phyloP scores from a whole-genome alignment of 2,113 vertebrate species.

The Pseudonaja textilis region DNA sequence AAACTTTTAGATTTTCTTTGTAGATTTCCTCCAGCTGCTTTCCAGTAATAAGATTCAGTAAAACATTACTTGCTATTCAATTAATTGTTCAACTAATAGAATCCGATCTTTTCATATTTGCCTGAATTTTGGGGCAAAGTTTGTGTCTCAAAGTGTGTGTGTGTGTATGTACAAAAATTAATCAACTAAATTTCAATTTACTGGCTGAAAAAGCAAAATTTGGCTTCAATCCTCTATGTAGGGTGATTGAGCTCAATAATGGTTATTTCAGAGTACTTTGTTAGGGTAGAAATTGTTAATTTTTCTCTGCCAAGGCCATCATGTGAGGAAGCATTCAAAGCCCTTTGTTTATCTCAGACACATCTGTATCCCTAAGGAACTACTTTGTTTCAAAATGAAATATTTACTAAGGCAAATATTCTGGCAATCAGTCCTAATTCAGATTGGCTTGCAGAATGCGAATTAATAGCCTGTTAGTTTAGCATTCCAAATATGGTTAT shows the following conservation, averaged over 20 bases:
- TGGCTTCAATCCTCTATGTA: background rate
- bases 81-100: background rate
- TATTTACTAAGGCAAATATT: background rate
- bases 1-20: background rate
- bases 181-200: background rate
- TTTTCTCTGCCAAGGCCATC: background rate
- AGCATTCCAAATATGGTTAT: background rate
- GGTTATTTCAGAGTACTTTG: background rate
- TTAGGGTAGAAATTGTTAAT: background rate
- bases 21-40: background rate
- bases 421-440: background rate
- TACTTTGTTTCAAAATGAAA: background rate
- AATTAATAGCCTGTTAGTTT: background rate
- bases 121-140: background rate
- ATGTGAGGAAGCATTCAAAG: background rate
- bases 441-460: background rate
- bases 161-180: background rate
- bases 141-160: no score
- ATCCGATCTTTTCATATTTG: background rate
- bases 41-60: background rate
- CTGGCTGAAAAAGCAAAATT: background rate
- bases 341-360: background rate
- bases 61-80: background rate
- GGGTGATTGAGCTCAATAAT: background rate
- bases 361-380: background rate